Percentiles rank a stretch among this genome's conserved stretches.
Evolutionary conservation across 2,113 vertebrate species (phyloP).

Genomic region (Psilopsiagon aymara): DNA sequence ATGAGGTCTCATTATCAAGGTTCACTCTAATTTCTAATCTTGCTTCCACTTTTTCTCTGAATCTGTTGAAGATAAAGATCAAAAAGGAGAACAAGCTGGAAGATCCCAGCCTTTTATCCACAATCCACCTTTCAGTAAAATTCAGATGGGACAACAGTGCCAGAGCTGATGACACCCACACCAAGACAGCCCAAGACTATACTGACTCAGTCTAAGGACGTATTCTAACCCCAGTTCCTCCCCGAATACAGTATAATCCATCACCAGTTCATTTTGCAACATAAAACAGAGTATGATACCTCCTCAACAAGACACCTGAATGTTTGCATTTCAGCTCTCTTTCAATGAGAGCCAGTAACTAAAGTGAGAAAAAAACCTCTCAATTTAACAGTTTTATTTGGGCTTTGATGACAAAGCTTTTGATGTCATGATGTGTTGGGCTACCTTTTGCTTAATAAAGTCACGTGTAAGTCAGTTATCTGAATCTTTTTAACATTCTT

Average conservation of each 20-base stretch:
- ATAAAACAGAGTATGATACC: not conserved
- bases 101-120: not conserved
- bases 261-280: not conserved
- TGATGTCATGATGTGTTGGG: not conserved
- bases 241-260: not conserved
- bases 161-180: not conserved
- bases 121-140: not conserved
- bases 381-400: not conserved
- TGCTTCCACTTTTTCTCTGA: not conserved
- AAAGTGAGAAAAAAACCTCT: not conserved
- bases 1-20: not conserved
- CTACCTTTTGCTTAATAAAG: not conserved
- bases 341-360: not conserved
- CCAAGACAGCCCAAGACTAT: not conserved
- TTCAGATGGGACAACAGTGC: not conserved
- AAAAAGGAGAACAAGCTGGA: not conserved
- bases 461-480: not conserved
- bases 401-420: not conserved
- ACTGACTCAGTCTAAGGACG: not conserved
- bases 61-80: not conserved
- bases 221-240: not conserved
- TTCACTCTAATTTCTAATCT: not conserved
- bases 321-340: not conserved
- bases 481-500: not conserved
- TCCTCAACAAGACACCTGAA: not conserved